phyloP scores from a whole-genome alignment of 2,888 invertebrate genomes.

The Loripinus fragilis region DNA sequence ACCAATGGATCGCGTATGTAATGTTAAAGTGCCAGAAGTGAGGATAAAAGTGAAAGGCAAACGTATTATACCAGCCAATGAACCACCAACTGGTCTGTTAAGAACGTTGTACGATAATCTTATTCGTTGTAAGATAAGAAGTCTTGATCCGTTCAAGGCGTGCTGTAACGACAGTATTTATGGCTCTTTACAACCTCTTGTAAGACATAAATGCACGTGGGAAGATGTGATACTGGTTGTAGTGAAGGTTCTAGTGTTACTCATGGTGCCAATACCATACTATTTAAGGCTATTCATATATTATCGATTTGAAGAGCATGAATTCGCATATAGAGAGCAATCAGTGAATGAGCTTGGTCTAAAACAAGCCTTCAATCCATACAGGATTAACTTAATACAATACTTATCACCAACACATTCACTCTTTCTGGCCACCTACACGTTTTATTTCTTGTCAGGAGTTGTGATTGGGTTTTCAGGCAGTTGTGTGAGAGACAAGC shows the following conservation, averaged over 20 bases:
- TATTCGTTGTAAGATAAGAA: conserved; percentile 77
- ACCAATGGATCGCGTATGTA: conserved; percentile 70
- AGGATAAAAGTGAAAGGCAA: conserved; percentile 77
- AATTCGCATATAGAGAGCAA: conserved; percentile 66
- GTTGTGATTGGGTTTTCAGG: conserved; percentile 72
- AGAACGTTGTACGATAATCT: conserved; percentile 77
- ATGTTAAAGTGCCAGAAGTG: conserved; percentile 72
- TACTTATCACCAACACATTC: conserved; percentile 78
- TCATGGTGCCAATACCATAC: conserved; percentile 78
- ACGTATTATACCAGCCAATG: conserved; percentile 76
- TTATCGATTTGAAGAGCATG: conserved; percentile 78
- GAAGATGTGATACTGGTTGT: conserved; percentile 68
- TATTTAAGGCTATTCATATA: conserved; percentile 78
- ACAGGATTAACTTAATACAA: conserved; percentile 77
- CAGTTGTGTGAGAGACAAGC: conserved; percentile 67
- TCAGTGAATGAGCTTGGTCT: conserved; percentile 64
- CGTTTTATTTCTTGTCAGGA: conserved; percentile 75
- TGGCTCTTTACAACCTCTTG: conserved; percentile 67
- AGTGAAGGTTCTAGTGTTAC: conserved; percentile 72
- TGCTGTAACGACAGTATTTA: conserved; percentile 79
- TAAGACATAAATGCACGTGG: conserved; percentile 72
- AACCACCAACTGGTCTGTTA: conserved; percentile 77
- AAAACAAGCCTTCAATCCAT: conserved; percentile 67
- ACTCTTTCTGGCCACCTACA: conserved; percentile 77
- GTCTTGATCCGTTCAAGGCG: conserved; percentile 76